phyloP scores from a whole-genome alignment of 92 coral and sea anemone species.

The Heteractis magnifica region DNA sequence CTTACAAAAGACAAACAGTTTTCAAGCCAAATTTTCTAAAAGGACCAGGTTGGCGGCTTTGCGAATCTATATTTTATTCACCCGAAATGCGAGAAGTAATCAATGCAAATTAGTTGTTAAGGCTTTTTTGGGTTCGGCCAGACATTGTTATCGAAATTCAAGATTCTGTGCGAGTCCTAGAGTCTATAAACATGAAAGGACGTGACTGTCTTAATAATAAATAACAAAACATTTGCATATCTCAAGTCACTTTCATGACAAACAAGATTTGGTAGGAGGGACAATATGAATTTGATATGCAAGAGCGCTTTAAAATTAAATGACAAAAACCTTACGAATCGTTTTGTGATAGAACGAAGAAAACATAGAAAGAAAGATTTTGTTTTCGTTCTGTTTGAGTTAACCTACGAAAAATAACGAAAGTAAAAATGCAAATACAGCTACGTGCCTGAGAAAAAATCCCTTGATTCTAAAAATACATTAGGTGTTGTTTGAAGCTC shows the following conservation, averaged over 20 bases:
- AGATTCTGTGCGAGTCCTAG: constrained; percentile 6
- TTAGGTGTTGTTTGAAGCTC: neutral
- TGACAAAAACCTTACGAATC: neutral
- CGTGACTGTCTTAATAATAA: constrained; percentile 3
- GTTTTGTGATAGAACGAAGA: neutral
- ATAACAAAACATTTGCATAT: constrained; percentile 35
- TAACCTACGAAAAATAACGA: neutral
- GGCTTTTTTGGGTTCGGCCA: neutral
- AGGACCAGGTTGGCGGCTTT: constrained; percentile 23
- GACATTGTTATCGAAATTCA: constrained; percentile 3
- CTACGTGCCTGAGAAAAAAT: constrained; percentile 13
- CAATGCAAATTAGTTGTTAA: neutral
- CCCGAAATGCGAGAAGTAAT: constrained; percentile 15
- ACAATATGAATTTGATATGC: neutral
- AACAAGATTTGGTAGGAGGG: neutral
- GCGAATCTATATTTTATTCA: constrained; percentile 6
- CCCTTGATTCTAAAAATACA: constrained; percentile 50
- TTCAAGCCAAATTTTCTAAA: constrained; percentile 31
- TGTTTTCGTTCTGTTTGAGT: neutral
- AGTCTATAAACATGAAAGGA: constrained; percentile 18
- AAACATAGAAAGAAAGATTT: neutral
- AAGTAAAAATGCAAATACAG: neutral
- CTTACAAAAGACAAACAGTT: constrained; percentile 42
- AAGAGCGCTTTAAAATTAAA: neutral
- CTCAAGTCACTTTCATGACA: constrained; percentile 24